Evolutionary conservation across 1,140 invertebrate species (phyloP).

Genomic region (Lucilia sericata): DNA sequence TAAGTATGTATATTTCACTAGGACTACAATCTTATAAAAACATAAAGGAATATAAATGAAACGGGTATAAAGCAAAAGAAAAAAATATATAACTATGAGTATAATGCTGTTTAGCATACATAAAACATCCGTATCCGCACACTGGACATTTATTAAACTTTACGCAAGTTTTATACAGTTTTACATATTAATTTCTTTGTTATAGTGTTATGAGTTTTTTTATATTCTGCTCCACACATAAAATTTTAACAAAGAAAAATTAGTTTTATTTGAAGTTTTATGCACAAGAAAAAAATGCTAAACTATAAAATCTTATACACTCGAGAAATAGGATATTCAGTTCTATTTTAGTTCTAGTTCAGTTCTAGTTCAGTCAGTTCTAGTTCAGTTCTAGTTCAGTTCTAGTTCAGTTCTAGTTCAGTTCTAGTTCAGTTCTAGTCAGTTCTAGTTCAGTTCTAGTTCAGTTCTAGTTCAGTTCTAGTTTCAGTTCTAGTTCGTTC

Average conservation of each 20-base stretch:
- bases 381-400: too few species aligned
- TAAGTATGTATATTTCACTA: background rate
- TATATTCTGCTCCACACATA: background rate
- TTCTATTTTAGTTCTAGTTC: too few species aligned
- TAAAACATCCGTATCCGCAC: slow-evolving; percentile 21
- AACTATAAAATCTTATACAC: too few species aligned
- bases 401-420: too few species aligned
- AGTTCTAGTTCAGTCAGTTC: too few species aligned
- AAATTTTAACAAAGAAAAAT: slow-evolving; percentile 6
- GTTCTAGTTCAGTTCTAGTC: too few species aligned
- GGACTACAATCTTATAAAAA: background rate
- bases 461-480: too few species aligned
- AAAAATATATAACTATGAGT: background rate
- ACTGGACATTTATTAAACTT: slow-evolving; percentile 40
- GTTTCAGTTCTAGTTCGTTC: too few species aligned
- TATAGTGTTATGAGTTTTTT: background rate
- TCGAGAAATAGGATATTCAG: too few species aligned
- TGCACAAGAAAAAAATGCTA: too few species aligned
- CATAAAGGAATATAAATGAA: background rate
- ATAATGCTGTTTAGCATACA: slow-evolving; percentile 18
- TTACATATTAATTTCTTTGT: slow-evolving; percentile 13
- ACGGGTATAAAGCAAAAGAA: background rate
- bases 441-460: too few species aligned
- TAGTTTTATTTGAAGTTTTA: background rate
- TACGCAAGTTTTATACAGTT: slow-evolving; percentile 22